These are phyloP conservation scores for Ischnus inquisitorius DNA, from an alignment of 2,888 invertebrate genomes.

Conservation along the genomic window DNA sequence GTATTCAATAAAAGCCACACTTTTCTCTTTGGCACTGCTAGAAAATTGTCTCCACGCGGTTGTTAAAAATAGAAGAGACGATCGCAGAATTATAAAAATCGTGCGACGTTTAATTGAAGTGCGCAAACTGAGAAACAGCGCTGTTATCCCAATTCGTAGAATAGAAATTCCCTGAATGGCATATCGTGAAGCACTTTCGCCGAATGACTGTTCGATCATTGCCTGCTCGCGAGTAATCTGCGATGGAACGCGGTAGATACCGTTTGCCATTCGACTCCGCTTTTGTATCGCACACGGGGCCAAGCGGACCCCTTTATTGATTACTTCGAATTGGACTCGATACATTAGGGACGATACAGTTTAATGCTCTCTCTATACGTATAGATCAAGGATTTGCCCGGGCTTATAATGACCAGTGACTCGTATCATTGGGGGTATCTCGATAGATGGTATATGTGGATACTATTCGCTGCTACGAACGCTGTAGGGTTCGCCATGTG, in stretches of 20 bases:
- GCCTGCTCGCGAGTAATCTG: slow-evolving; percentile 22
- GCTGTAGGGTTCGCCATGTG: slow-evolving; percentile 11
- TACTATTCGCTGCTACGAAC: neutral
- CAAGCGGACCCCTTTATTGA: slow-evolving; percentile 51
- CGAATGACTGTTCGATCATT: slow-evolving; percentile 50
- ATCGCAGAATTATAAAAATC: too few relatives aligned
- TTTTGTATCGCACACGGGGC: slow-evolving; percentile 39
- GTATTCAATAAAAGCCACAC: too few relatives aligned
- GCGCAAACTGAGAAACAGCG: neutral
- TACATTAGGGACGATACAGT: slow-evolving; percentile 52
- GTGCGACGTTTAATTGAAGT: neutral
- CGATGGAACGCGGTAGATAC: slow-evolving; percentile 39
- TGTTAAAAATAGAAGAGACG: too few relatives aligned
- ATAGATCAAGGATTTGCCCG: slow-evolving; percentile 39
- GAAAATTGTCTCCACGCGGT: too few relatives aligned
- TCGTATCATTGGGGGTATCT: slow-evolving; percentile 37
- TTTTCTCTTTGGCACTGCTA: too few relatives aligned
- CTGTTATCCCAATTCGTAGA: slow-evolving; percentile 2
- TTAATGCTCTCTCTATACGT: slow-evolving; percentile 33
- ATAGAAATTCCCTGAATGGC: neutral
- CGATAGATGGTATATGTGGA: neutral
- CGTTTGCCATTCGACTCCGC: slow-evolving; percentile 26
- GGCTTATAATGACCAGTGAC: slow-evolving; percentile 52
- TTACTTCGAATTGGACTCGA: slow-evolving; percentile 53
- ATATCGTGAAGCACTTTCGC: slow-evolving; percentile 33